Base-by-base conservation (phyloP, 30 jellyfish, hydroid and myxozoan genomes). In the Pseudorhiza aurosa region DNA sequence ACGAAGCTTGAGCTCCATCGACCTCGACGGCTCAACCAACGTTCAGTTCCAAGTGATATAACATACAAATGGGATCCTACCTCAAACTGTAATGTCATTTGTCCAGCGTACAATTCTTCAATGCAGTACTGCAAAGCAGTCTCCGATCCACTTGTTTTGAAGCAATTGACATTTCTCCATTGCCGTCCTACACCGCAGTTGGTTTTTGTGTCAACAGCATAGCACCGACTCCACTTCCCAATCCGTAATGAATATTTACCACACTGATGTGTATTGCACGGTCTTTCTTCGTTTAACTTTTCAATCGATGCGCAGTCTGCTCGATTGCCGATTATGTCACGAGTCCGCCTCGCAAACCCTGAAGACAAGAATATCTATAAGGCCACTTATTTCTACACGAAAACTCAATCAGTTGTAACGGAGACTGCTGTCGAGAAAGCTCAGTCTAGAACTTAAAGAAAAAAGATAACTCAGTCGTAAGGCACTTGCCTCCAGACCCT, bases 141-240 rank as follows among this genome's bases (percentile, higher is more conserved):
- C 19, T 55, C 75, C 3, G 73, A 25, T 22, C 95, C 95, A 82
- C 78, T 70, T 10, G 42, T 70, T 57, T 58, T 68, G 68, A 30
- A 58, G 36, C 95, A 82, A 21, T 58, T 82, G 24, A 82, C 55
- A 43, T 82, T 82, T 26, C 95, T 67, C 95, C 95, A 82, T 57
- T 82, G 95, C 19, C 18, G 22, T 50, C 95, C 95, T 12, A 51
- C 67, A 7, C 87, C 87, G 55, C 95, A 82, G 39, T 59, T 36
- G 31, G 51, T 37, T 64, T 50, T 70, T 25, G 6, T 69, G 21
- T 82, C 87, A 1, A 45, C 27, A 0, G 95, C 47, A 32, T 68
- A 70, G 71, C 95, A 82, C 15, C 58, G 68, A 31, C 95, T 82
- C 95, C 95, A 82, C 25, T 32, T 58, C 8, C 87, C 82, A 47